Conservation (phyloP, 2,797 vertebrate species). For the Hybognathus amarus region DNA sequence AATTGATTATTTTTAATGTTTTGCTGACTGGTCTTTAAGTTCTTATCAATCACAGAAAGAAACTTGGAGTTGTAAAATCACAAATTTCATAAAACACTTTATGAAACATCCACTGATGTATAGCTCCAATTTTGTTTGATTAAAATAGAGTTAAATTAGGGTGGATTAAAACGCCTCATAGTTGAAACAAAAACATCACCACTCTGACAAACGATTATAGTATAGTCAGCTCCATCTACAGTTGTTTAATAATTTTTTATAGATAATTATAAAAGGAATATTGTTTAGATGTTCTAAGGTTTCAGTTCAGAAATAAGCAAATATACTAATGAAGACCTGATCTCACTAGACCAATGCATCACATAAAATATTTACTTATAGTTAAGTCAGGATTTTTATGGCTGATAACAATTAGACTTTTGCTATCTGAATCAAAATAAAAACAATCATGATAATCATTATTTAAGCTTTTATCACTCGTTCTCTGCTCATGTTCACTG, state of each 20-base stretch:
- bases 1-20: not conserved
- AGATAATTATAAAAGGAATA: too few species aligned
- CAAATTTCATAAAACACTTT: too few species aligned
- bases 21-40: not conserved
- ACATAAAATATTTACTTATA: not conserved
- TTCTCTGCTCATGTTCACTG: not conserved
- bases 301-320: not conserved
- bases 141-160: slow-evolving; percentile 1
- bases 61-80: not conserved
- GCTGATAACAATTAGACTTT: not conserved
- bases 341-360: not conserved
- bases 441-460: not conserved
- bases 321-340: not conserved
- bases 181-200: not conserved
- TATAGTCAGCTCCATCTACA: not conserved
- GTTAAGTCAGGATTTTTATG: not conserved
- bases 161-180: not conserved
- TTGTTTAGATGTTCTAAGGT: not conserved
- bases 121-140: not conserved
- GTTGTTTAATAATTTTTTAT: not conserved
- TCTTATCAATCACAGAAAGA: not conserved
- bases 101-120: slow-evolving; percentile 4
- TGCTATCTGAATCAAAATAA: not conserved
- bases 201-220: not conserved
- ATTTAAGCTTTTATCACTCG: not conserved